Conservation (phyloP, 2,113 vertebrate species). For the Cyphomyrus plagiostoma region DNA sequence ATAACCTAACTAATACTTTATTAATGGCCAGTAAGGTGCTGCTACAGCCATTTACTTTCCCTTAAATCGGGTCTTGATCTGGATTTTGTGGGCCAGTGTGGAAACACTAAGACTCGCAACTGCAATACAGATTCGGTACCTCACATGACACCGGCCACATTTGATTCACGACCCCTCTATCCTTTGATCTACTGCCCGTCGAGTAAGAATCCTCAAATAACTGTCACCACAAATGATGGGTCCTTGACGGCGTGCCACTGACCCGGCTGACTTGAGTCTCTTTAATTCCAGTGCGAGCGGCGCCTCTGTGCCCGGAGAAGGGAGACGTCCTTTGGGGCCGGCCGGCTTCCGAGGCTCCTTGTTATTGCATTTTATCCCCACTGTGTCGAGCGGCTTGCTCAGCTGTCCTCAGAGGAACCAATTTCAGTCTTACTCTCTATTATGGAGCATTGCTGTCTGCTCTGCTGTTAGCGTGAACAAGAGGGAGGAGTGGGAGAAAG, state of each 20-base stretch:
- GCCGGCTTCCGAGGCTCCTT: not conserved
- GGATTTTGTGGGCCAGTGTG: not conserved
- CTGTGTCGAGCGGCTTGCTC: slow-evolving; percentile 25
- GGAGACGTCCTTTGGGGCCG: not conserved
- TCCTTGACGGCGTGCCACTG: not conserved
- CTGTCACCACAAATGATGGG: not conserved
- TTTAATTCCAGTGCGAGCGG: no score
- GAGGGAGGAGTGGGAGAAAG: not conserved
- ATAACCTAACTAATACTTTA: not conserved
- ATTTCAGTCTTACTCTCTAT: slow-evolving; percentile 40
- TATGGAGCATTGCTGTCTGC: slow-evolving; percentile 38
- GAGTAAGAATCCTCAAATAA: not conserved
- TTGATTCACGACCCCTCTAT: not conserved
- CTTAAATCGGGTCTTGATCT: not conserved
- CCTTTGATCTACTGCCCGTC: not conserved
- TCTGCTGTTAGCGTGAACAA: slow-evolving; percentile 23
- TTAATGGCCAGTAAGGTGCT: not conserved
- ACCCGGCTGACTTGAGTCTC: not conserved
- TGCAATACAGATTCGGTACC: not conserved
- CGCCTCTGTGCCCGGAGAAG: not conserved
- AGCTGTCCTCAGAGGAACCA: slow-evolving; percentile 32
- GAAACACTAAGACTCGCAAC: not conserved
- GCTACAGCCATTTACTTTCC: not conserved
- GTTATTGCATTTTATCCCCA: slow-evolving; percentile 1
- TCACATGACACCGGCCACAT: not conserved